These are phyloP conservation scores for Octopus bimaculoides DNA, from an alignment of 1,140 invertebrate genomes.

Conservation along the genomic window DNA sequence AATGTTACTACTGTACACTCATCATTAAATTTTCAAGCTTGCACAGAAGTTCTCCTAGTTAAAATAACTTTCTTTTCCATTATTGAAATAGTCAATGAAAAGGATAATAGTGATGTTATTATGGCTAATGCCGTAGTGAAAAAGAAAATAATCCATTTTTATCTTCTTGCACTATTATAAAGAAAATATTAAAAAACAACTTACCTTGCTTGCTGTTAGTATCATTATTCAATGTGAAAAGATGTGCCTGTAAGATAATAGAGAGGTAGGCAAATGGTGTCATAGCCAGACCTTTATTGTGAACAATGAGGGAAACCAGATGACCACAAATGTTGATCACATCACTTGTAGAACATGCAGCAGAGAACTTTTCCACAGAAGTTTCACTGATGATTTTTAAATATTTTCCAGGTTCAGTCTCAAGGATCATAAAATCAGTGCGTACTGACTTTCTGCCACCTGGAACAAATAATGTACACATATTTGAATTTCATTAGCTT, in stretches of 20 bases:
- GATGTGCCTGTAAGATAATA: slow-evolving; percentile 43
- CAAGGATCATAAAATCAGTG: slow-evolving; percentile 46
- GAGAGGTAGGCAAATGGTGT: slow-evolving; percentile 45
- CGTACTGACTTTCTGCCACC: slow-evolving; percentile 37
- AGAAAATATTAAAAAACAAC: too few relatives aligned
- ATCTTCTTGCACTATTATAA: too few relatives aligned
- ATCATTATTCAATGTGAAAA: slow-evolving; percentile 20
- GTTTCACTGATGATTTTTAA: slow-evolving; percentile 41
- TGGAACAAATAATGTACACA: slow-evolving; percentile 18
- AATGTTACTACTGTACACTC: too few relatives aligned
- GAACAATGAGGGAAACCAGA: slow-evolving; percentile 45
- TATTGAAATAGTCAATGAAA: too few relatives aligned
- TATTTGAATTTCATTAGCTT: too few relatives aligned
- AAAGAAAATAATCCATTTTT: too few relatives aligned
- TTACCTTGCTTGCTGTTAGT: too few relatives aligned
- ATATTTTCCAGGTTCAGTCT: slow-evolving; percentile 42
- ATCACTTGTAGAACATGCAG: slow-evolving; percentile 27
- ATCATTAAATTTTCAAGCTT: too few relatives aligned
- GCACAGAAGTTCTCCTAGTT: too few relatives aligned
- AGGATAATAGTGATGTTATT: too few relatives aligned
- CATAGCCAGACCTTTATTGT: slow-evolving; percentile 43
- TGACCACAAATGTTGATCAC: slow-evolving; percentile 38
- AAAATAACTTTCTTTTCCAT: too few relatives aligned
- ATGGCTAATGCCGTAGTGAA: too few relatives aligned
- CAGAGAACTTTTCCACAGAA: slow-evolving; percentile 38